These are phyloP conservation scores for Boloria euphrosyne DNA, from an alignment of 2,888 invertebrate species.

Conservation along the genomic window DNA sequence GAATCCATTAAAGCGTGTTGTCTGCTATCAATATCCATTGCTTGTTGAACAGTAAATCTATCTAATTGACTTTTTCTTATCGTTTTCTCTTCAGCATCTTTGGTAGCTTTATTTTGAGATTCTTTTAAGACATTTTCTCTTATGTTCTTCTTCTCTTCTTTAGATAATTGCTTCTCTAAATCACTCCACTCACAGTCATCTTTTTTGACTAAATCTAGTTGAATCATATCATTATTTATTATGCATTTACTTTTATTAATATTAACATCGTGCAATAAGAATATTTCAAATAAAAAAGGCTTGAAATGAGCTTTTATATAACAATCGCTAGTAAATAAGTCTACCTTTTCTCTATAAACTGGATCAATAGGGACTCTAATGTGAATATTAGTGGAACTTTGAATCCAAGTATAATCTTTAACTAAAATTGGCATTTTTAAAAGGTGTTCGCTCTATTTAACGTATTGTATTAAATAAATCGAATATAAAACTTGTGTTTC, in stretches of 20 bases:
- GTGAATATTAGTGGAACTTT: conserved; percentile 83
- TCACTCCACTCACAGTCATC: conserved; percentile 80
- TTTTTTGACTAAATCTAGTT: conserved; percentile 86
- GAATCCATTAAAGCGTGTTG: conserved; percentile 84
- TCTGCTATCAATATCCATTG: conserved; percentile 74
- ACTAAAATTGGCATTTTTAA: conserved; percentile 86
- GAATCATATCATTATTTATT: conserved; percentile 83
- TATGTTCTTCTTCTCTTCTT: conserved; percentile 79
- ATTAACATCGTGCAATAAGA: conserved; percentile 84
- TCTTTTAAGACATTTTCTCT: conserved; percentile 82
- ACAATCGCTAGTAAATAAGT: conserved; percentile 85
- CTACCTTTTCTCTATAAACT: conserved; percentile 84
- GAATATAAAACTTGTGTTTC: no score
- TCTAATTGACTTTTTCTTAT: conserved; percentile 81
- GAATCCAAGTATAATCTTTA: conserved; percentile 89
- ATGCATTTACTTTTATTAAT: conserved; percentile 85
- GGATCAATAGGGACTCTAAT: conserved; percentile 86
- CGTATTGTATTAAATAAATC: not conserved
- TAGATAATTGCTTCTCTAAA: conserved; percentile 81
- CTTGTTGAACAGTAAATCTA: conserved; percentile 75
- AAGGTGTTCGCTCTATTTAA: no score
- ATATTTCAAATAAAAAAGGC: conserved; percentile 89
- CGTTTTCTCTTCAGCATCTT: conserved; percentile 76
- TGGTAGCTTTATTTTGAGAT: conserved; percentile 79
- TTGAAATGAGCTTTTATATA: conserved; percentile 88